phyloP scores from a whole-genome alignment of 2,113 vertebrate genomes.

The Malurus cyaneus region DNA sequence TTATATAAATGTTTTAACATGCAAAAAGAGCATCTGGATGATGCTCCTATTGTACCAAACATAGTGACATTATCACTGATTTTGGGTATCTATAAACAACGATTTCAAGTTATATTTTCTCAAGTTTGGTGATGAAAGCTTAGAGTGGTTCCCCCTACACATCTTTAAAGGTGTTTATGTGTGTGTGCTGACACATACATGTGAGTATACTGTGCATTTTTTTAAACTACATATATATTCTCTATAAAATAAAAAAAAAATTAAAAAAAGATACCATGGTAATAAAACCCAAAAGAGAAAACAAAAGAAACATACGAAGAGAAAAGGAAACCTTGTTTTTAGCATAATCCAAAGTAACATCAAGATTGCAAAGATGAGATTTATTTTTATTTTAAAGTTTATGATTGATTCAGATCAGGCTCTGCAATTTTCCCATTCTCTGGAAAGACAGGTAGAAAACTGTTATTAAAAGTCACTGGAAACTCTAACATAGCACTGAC shows the following conservation, averaged over 20 bases:
- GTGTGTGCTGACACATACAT: not conserved
- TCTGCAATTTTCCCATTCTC: conserved; percentile 81
- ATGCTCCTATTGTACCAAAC: conserved; percentile 25
- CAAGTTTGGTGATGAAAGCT: conserved; percentile 31
- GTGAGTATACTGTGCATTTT: not conserved
- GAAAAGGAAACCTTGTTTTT: conserved; percentile 43
- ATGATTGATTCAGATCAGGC: conserved; percentile 78
- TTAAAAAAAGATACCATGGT: not conserved
- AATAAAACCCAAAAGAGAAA: conserved; percentile 13
- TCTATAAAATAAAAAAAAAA: not conserved
- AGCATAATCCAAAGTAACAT: conserved; percentile 44
- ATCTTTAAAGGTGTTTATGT: not conserved
- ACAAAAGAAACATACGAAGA: not conserved
- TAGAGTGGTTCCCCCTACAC: not conserved
- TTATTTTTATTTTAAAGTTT: conserved; percentile 57
- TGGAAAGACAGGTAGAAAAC: conserved; percentile 73
- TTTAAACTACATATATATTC: conserved; percentile 3
- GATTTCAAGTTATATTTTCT: conserved; percentile 26
- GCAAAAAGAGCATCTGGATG: conserved; percentile 41
- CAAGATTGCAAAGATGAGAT: not conserved
- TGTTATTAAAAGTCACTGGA: conserved; percentile 74
- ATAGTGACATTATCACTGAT: not conserved
- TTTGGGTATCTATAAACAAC: conserved; percentile 6
- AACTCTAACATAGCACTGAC: conserved; percentile 68
- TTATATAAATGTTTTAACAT: conserved; percentile 55